Conservation (phyloP, 2,113 vertebrate species). For the Rousettus leschenaultii region DNA sequence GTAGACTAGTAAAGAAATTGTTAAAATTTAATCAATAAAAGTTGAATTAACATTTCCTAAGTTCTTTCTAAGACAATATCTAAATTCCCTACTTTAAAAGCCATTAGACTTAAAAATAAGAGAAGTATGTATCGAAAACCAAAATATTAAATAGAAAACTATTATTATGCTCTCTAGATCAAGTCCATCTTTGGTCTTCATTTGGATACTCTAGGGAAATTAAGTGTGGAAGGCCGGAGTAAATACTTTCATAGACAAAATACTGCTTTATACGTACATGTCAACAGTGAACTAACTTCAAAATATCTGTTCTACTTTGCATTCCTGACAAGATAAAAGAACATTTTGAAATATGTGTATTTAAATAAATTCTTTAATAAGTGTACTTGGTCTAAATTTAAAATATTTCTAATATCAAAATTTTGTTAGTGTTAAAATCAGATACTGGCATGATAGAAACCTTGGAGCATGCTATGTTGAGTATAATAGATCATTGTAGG, state of each 20-base stretch:
- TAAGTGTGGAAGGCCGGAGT: not conserved
- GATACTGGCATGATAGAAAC: too few relatives aligned
- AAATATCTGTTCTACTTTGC: not conserved
- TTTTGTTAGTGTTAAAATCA: too few relatives aligned
- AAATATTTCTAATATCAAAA: too few relatives aligned
- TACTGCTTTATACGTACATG: not conserved
- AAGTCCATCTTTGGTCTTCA: not conserved
- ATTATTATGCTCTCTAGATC: not conserved
- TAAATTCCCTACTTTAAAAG: not conserved
- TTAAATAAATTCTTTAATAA: not conserved
- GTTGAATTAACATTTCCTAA: not conserved
- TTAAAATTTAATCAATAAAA: constrained; percentile 46
- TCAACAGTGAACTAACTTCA: not conserved
- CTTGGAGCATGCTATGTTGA: too few relatives aligned
- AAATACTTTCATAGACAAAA: not conserved
- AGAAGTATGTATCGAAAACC: not conserved
- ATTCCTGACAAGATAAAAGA: not conserved
- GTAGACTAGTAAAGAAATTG: constrained; percentile 81
- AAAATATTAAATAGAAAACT: too few relatives aligned
- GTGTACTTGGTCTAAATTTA: not conserved
- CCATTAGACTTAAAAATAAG: not conserved
- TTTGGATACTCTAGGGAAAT: not conserved
- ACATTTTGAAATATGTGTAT: not conserved
- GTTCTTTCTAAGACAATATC: not conserved
- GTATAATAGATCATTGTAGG: too few relatives aligned